Base-by-base conservation (phyloP, 2,113 vertebrate species). In the Acrocephalus arundinaceus region DNA sequence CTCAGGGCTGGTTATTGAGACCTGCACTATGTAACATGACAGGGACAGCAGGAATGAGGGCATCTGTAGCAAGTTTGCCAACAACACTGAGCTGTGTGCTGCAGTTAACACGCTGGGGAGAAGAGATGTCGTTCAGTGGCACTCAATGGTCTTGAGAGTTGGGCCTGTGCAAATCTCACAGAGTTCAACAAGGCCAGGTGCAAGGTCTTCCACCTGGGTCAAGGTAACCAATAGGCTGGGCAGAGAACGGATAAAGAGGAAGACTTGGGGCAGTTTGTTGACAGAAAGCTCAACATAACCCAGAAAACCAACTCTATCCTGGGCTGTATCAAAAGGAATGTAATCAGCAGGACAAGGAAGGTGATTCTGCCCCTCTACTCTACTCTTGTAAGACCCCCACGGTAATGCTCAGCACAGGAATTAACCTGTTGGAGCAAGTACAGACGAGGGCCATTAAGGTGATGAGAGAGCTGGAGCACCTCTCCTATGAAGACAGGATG, bases 101-200 rank as follows among this genome's bases (percentile, higher is more conserved):
- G 28, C 25, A 16, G 10, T 4, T 23, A 10, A n/a, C 15, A 6
- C 0, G 0, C 24, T 49, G 24, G 10, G n/a, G 28, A 39, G 30
- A 43, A 62, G 37, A 52, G 61, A 49, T 24, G 16, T 30, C 28
- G 10, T 49, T 30, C n/a, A 48, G 23, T 28, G n/a, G 9, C 12
- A 57, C 41, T 55, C 28, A 20, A 30, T 1, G 9, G 6, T 27
- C 59, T 33, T 74, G 59, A 57, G 59, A 74, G 18, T 0, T 58
- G 61, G 20, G 30, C 35, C 24, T 41, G 20, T 66, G 51, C 3
- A 7, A 85, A 58, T 15, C 24, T 57, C 43, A 16, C 1, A 4
- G 52, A 75, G 20, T 51, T 43, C 61, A 67, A 21, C 30, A 35
- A 49, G 24, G 24, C 30, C 43, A 41, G 15, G 43, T n/a, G 24